A percentile compares a stretch with the other conserved stretches of the same genome.
Conservation (phyloP, 2,797 vertebrate species). For the Notamacropus eugenii region DNA sequence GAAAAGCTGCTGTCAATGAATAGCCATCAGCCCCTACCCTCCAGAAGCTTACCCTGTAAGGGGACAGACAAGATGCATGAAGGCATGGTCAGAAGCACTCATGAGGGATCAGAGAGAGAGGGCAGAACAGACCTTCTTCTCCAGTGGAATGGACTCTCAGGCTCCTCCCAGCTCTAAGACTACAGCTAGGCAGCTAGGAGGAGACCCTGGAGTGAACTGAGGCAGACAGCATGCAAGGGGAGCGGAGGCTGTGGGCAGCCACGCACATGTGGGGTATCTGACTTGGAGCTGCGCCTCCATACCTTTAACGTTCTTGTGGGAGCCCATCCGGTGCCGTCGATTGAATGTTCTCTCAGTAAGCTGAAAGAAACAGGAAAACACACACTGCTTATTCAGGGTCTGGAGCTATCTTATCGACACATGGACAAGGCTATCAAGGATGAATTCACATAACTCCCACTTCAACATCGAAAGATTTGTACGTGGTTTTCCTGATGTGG, state of each 20-base stretch:
- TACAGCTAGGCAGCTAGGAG: not conserved
- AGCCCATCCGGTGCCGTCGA: conserved; percentile 99
- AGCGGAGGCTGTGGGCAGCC: too few species aligned
- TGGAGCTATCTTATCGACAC: not conserved
- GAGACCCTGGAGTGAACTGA: not conserved
- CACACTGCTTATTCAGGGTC: conserved; percentile 53
- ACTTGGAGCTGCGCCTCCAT: conserved; percentile 36
- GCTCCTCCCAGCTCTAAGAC: not conserved
- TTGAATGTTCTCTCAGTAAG: conserved; percentile 98
- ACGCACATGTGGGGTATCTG: not conserved
- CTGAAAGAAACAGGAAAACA: conserved; percentile 83
- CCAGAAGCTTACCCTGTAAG: not conserved
- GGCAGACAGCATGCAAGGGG: not conserved
- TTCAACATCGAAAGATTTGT: accelerated
- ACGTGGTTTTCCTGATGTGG: not conserved
- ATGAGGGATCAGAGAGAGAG: not conserved
- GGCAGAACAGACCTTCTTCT: not conserved
- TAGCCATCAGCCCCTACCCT: not conserved
- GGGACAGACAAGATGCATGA: too few species aligned
- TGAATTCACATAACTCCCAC: not conserved
- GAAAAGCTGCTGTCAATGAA: not conserved
- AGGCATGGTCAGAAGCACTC: too few species aligned
- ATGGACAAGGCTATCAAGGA: too few species aligned
- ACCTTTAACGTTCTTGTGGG: conserved; percentile 98
- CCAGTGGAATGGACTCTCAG: not conserved